Evolutionary conservation across 2,888 invertebrate genomes (phyloP).

Genomic region (Teleiodes luculella): DNA sequence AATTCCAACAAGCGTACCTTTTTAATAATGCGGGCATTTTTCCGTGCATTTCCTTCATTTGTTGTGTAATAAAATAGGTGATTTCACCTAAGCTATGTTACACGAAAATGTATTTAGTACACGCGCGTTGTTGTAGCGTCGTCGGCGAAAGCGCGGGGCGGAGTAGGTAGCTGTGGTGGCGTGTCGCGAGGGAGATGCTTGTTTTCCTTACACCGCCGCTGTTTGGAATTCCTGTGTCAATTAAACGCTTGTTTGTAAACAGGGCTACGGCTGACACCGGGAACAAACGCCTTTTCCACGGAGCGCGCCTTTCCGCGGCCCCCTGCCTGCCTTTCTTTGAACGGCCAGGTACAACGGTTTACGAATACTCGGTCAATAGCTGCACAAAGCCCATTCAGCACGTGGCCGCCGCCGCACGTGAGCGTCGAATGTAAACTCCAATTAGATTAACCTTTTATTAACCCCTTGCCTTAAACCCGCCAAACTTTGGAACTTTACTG

Average conservation of each 20-base stretch:
- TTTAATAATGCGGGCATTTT: background rate
- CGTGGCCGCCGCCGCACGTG: background rate
- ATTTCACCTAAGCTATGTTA: constrained; percentile 26
- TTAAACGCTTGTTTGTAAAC: constrained; percentile 71
- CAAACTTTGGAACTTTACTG: background rate
- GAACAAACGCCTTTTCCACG: constrained; percentile 54
- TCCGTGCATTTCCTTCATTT: background rate
- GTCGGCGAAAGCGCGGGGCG: constrained; percentile 13
- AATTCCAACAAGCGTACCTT: background rate
- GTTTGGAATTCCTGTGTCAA: constrained; percentile 69
- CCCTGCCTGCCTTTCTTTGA: constrained; percentile 45
- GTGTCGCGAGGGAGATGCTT: constrained; percentile 36
- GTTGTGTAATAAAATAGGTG: background rate
- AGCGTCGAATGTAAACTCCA: background rate
- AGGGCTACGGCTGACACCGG: constrained; percentile 49
- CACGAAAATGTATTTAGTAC: constrained; percentile 25
- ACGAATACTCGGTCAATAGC: constrained; percentile 35
- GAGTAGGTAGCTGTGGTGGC: constrained; percentile 32
- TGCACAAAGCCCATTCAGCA: constrained; percentile 22
- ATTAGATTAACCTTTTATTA: constrained; percentile 4
- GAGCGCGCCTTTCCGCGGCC: constrained; percentile 49
- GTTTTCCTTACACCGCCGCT: constrained; percentile 57
- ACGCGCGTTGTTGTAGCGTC: background rate
- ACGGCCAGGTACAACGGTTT: constrained; percentile 29
- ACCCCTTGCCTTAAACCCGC: background rate